Evolutionary conservation across 2,797 vertebrate genomes (phyloP).

Genomic region (Sus cebifrons): DNA sequence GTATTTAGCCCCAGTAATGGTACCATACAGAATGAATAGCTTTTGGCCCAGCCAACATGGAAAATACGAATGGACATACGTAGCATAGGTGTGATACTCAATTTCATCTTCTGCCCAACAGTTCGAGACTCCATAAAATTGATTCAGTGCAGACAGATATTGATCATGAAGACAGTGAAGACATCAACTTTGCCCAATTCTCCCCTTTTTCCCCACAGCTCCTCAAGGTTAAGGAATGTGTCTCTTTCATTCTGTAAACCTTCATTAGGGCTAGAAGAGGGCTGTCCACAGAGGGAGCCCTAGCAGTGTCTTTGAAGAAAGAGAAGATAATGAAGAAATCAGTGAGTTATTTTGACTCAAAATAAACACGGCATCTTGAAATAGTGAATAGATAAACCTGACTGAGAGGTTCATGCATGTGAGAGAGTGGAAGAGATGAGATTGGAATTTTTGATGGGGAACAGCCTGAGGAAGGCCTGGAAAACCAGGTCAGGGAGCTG

Average conservation of each 20-base stretch:
- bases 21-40: neutral
- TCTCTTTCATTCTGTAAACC: slow-evolving; percentile 68
- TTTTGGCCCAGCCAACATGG: neutral
- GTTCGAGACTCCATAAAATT: slow-evolving; percentile 56
- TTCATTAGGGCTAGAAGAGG: slow-evolving; percentile 61
- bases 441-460: neutral
- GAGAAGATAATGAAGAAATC: neutral
- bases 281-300: neutral
- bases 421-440: neutral
- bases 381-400: neutral
- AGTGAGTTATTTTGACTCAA: slow-evolving; percentile 53
- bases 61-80: neutral
- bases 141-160: slow-evolving; percentile 31
- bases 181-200: slow-evolving; percentile 45
- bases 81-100: neutral
- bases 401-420: neutral
- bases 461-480: neutral
- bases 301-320: neutral
- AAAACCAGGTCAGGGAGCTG: neutral
- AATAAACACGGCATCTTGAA: neutral
- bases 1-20: neutral
- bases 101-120: slow-evolving; percentile 6
- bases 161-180: slow-evolving; percentile 67
- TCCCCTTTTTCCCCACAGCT: slow-evolving; percentile 57
- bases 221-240: slow-evolving; percentile 68